Evolutionary conservation across 92 coral and sea anemone genomes (phyloP).

Genomic region (Bergia sp.): DNA sequence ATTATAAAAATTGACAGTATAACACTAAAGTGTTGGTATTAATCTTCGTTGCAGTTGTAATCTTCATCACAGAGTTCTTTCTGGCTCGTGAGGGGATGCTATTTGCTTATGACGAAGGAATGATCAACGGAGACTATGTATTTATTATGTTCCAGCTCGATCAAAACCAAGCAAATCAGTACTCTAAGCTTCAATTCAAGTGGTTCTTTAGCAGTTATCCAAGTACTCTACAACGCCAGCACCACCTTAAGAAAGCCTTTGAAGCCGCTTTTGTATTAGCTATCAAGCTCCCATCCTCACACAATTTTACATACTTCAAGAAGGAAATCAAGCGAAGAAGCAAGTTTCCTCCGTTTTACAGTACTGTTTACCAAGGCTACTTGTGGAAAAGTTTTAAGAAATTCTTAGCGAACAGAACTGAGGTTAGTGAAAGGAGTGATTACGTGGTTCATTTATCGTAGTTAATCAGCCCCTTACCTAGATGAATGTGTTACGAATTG

Average conservation of each 20-base stretch:
- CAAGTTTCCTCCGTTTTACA: constrained; percentile 70
- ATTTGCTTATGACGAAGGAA: constrained; percentile 80
- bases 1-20: background rate
- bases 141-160: constrained; percentile 87
- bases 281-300: constrained; percentile 68
- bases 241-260: constrained; percentile 71
- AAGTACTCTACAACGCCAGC: constrained; percentile 53
- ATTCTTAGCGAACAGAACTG: constrained; percentile 68
- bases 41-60: constrained; percentile 67
- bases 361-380: constrained; percentile 78
- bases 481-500: too few species aligned
- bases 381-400: constrained; percentile 51
- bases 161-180: constrained; percentile 58
- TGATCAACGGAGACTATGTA: constrained; percentile 87
- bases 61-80: constrained; percentile 77
- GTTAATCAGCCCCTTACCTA: too few species aligned
- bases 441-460: background rate
- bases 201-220: constrained; percentile 89
- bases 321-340: constrained; percentile 72
- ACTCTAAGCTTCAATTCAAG: constrained; percentile 68
- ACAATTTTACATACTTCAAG: constrained; percentile 66
- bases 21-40: background rate
- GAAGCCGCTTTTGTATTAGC: constrained; percentile 82
- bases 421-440: constrained; percentile 47
- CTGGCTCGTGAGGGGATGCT: constrained; percentile 95